Conservation (phyloP, 1,140 invertebrate species). For the Brachionus asplanchnoidis region DNA sequence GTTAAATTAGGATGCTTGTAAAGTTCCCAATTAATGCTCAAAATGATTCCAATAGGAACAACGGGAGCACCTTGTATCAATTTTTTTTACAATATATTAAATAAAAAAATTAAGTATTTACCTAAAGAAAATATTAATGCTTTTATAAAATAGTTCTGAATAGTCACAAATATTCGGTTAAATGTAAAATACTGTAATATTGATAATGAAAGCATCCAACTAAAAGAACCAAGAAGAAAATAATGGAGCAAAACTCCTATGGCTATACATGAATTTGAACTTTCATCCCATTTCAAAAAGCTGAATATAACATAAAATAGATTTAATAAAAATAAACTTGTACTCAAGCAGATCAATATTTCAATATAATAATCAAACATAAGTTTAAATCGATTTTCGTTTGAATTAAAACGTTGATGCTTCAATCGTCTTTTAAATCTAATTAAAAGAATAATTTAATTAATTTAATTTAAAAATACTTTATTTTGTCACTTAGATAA, state of each 20-base stretch:
- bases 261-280: not conserved
- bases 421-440: not conserved
- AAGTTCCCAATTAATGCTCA: constrained; percentile 22
- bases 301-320: constrained; percentile 15
- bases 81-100: not conserved
- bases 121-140: constrained; percentile 15
- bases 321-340: constrained; percentile 20
- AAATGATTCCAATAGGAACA: not conserved
- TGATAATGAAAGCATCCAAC: constrained; percentile 35
- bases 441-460: not conserved
- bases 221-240: not conserved
- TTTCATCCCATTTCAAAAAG: not conserved
- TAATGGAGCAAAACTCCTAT: constrained; percentile 23
- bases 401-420: not conserved
- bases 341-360: not conserved
- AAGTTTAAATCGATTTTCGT: not conserved
- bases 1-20: constrained; percentile 25
- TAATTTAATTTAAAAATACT: not conserved
- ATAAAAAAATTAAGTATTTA: not conserved
- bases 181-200: constrained; percentile 34
- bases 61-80: not conserved
- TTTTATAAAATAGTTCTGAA: constrained; percentile 4
- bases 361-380: constrained; percentile 41
- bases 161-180: not conserved
- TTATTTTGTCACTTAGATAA: not conserved